These are phyloP conservation scores for Listrodromus nycthemerus DNA, from an alignment of 2,888 invertebrate species.

Conservation along the genomic window DNA sequence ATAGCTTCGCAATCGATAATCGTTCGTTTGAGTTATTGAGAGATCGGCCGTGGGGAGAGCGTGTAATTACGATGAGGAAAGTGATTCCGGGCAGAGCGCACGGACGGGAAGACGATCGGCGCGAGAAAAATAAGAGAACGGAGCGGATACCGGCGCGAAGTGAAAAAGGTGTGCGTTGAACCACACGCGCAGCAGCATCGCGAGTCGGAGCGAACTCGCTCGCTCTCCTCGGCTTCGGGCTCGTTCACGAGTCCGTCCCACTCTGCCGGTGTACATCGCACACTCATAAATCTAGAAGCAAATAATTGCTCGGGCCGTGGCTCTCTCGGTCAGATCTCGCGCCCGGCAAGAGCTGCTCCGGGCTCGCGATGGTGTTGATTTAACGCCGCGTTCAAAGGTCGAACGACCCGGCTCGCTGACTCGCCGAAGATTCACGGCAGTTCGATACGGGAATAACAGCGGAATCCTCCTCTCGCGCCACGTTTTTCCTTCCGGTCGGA, in stretches of 20 bases:
- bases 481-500: conserved; percentile 45
- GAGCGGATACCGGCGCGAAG: conserved; percentile 50
- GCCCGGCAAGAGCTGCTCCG: conserved; percentile 53
- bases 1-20: conserved; percentile 74
- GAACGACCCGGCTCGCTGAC: conserved; percentile 64
- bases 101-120: conserved; percentile 41
- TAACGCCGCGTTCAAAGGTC: conserved; percentile 82
- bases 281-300: conserved; percentile 84
- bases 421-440: conserved; percentile 60
- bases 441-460: conserved; percentile 40
- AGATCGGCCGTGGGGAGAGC: conserved; percentile 75
- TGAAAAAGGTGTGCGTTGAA: not conserved
- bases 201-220: conserved; percentile 62
- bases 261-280: conserved; percentile 72
- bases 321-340: conserved; percentile 76
- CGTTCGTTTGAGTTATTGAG: conserved; percentile 80
- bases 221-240: conserved; percentile 55
- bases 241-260: conserved; percentile 14
- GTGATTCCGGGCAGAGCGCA: conserved; percentile 75
- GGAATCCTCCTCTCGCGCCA: conserved; percentile 31
- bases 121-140: conserved; percentile 53
- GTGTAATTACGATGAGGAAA: conserved; percentile 81
- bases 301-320: conserved; percentile 82
- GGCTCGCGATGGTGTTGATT: conserved; percentile 75
- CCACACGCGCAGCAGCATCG: not conserved